phyloP scores from a whole-genome alignment of 1,140 invertebrate genomes.

The Temnothorax longispinosus region DNA sequence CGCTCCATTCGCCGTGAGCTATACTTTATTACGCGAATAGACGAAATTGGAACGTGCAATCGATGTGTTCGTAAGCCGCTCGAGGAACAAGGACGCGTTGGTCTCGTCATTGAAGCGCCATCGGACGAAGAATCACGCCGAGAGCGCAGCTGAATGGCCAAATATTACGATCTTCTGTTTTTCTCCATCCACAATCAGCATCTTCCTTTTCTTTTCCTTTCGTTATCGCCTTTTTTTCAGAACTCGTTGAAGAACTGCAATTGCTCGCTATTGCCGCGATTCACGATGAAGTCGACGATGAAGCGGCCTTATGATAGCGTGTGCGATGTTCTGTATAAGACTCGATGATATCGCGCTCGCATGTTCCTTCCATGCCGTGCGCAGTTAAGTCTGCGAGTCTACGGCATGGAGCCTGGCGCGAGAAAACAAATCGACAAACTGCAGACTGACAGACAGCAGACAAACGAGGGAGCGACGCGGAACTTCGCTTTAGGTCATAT shows the following conservation, averaged over 20 bases:
- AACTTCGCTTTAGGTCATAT: constrained; percentile 89
- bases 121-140: constrained; percentile 9
- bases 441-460: constrained; percentile 70
- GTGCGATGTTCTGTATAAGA: constrained; percentile 33
- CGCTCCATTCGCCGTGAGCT: background rate
- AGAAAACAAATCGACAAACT: constrained; percentile 72
- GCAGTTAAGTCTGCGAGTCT: constrained; percentile 38
- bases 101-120: background rate
- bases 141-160: background rate
- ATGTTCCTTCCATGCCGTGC: constrained; percentile 63
- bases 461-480: constrained; percentile 70
- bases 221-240: constrained; percentile 1
- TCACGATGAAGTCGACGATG: background rate
- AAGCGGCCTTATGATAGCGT: constrained; percentile 15
- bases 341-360: constrained; percentile 58
- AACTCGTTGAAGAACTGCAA: background rate
- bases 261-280: constrained; percentile 32
- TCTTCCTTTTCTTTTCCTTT: background rate
- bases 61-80: constrained; percentile 4
- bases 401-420: constrained; percentile 48
- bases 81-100: constrained; percentile 4
- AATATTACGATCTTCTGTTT: background rate
- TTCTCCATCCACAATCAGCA: background rate
- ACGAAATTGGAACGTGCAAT: constrained; percentile 18
- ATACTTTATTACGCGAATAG: constrained; percentile 29